phyloP scores from a whole-genome alignment of 2,888 invertebrate genomes.

The Margaritifera margaritifera region DNA sequence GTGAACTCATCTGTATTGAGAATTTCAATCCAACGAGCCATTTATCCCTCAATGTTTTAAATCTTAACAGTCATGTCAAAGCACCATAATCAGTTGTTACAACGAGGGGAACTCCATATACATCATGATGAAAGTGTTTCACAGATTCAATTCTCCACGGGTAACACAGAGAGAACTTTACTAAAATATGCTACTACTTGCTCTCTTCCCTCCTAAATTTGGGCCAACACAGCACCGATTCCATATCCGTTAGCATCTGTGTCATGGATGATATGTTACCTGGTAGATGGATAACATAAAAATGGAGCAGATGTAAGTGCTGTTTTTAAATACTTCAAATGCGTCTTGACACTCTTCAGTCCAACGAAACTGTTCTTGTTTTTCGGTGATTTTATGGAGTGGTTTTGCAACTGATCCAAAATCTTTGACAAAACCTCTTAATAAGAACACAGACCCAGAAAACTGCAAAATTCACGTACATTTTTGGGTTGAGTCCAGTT shows the following conservation, averaged over 20 bases:
- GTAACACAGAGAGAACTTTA: background rate
- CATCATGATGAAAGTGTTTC: too few relatives aligned
- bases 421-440: slow-evolving; percentile 3
- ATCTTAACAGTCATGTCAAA: too few relatives aligned
- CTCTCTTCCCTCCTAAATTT: slow-evolving; percentile 2
- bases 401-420: slow-evolving; percentile 5
- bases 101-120: too few relatives aligned
- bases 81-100: too few relatives aligned
- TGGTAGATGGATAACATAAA: background rate
- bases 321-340: slow-evolving; percentile 1
- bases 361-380: slow-evolving; percentile 1
- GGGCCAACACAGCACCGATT: slow-evolving; percentile 8
- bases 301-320: background rate
- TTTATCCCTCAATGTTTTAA: too few relatives aligned
- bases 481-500: slow-evolving; percentile 1
- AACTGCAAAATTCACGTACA: slow-evolving; percentile 2
- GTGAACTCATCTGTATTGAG: too few relatives aligned
- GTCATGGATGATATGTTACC: background rate
- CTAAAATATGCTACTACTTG: slow-evolving; percentile 5
- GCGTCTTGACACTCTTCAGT: background rate
- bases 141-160: too few relatives aligned
- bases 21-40: too few relatives aligned
- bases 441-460: slow-evolving; percentile 5
- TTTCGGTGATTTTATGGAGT: slow-evolving; percentile 3
- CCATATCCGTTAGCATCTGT: slow-evolving; percentile 3